Evolutionary conservation across 2,113 vertebrate species (phyloP).

Genomic region (Apeltes quadracus): DNA sequence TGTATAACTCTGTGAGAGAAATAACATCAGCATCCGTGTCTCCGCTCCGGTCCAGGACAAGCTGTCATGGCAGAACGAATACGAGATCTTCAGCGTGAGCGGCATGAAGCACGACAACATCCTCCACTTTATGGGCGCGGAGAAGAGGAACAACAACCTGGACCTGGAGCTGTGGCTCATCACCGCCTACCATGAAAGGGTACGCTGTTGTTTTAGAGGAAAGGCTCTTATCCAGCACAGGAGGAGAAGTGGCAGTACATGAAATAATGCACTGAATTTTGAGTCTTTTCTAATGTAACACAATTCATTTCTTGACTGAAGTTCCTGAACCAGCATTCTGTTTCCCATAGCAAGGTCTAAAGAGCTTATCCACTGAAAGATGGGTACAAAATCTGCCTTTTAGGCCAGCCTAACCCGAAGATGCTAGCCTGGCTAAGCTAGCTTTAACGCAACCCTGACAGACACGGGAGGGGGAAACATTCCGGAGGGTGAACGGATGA

Average conservation of each 20-base stretch:
- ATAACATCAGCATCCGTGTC: conserved; percentile 27
- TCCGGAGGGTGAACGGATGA: background rate
- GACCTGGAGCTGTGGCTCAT: conserved; percentile 98
- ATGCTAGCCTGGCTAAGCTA: background rate
- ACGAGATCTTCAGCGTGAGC: conserved; percentile 93
- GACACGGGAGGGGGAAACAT: background rate
- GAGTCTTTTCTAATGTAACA: background rate
- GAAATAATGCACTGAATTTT: background rate
- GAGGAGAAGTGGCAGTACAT: background rate
- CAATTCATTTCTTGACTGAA: too few relatives aligned
- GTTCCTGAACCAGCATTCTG: background rate
- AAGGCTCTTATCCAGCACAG: background rate
- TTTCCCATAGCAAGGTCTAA: background rate
- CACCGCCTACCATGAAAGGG: conserved; percentile 95
- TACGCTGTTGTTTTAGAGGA: conserved; percentile 49
- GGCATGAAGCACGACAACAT: conserved; percentile 99
- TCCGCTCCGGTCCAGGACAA: conserved; percentile 85
- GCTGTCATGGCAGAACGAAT: conserved; percentile 98
- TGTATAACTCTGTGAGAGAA: background rate
- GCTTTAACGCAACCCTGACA: background rate
- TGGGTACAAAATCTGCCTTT: background rate
- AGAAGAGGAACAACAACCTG: conserved; percentile 93
- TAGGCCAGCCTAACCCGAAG: background rate
- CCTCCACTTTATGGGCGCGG: conserved; percentile 93
- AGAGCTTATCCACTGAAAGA: background rate